A percentile compares a stretch with the other conserved stretches of the same genome.
Evolutionary conservation across 1,140 invertebrate genomes (phyloP).

Genomic region (Drosophila triauraria): DNA sequence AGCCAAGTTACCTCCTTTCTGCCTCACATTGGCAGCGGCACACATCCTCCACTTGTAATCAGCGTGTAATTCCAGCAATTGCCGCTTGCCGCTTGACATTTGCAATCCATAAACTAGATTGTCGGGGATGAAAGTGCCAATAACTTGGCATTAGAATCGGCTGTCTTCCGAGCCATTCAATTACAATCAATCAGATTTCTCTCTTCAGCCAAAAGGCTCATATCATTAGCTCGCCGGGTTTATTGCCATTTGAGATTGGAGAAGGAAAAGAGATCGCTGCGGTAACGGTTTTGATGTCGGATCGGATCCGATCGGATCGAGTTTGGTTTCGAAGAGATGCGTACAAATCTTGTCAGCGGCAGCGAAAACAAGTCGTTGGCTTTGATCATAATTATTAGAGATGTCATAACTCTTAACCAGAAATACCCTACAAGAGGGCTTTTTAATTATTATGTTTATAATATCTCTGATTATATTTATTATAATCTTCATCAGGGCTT

Average conservation of each 20-base stretch:
- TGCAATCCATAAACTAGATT: slow-evolving; percentile 40
- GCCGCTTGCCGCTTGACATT: slow-evolving; percentile 22
- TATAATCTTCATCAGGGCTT: neutral
- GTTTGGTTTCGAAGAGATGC: slow-evolving; percentile 23
- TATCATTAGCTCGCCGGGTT: slow-evolving; percentile 50
- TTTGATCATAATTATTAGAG: slow-evolving; percentile 43
- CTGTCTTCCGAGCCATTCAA: slow-evolving; percentile 31
- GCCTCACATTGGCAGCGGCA: neutral
- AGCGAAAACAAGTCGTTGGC: slow-evolving; percentile 21
- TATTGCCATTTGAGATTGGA: slow-evolving; percentile 35
- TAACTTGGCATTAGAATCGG: slow-evolving; percentile 55
- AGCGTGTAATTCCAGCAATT: slow-evolving; percentile 24
- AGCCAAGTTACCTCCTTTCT: slow-evolving; percentile 18
- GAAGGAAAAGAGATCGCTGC: slow-evolving; percentile 17
- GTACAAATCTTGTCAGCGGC: slow-evolving; percentile 38
- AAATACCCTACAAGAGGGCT: slow-evolving; percentile 12
- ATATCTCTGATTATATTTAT: neutral
- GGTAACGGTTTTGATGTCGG: slow-evolving; percentile 54
- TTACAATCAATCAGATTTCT: slow-evolving; percentile 70
- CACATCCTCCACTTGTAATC: slow-evolving; percentile 25
- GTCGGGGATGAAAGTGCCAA: slow-evolving; percentile 49
- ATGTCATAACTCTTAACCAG: slow-evolving; percentile 47
- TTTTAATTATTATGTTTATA: neutral
- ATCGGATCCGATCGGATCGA: slow-evolving; percentile 15
- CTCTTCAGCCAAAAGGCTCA: slow-evolving; percentile 35